These are phyloP conservation scores for Xenopus borealis DNA, from an alignment of 2,113 vertebrate species.

Conservation along the genomic window DNA sequence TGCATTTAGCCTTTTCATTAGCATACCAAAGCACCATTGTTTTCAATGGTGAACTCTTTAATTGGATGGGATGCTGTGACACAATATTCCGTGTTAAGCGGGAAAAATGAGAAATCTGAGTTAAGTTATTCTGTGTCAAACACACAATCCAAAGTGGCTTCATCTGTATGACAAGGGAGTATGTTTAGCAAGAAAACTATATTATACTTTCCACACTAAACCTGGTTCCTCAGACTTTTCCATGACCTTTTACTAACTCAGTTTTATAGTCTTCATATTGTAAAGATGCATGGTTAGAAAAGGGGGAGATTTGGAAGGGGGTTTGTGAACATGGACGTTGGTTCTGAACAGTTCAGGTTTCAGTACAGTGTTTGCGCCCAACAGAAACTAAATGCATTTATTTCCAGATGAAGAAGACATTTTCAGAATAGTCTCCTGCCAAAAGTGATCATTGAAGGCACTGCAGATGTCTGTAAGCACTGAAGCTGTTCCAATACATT, in stretches of 20 bases:
- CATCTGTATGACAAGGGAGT: conserved; percentile 35
- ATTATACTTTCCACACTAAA: conserved; percentile 18
- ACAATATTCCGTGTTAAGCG: too few relatives aligned
- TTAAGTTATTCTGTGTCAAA: too few relatives aligned
- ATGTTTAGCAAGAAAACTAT: conserved; percentile 22
- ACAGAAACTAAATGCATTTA: too few relatives aligned
- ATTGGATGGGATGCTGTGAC: too few relatives aligned
- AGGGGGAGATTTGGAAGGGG: not conserved
- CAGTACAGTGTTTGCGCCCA: not conserved
- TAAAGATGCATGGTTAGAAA: not conserved
- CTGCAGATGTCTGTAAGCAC: not conserved
- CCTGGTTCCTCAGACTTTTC: conserved; percentile 17
- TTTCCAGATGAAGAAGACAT: not conserved
- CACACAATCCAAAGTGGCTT: too few relatives aligned
- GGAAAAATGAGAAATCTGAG: too few relatives aligned
- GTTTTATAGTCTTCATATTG: conserved; percentile 1
- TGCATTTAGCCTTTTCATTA: too few relatives aligned
- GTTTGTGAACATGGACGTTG: not conserved
- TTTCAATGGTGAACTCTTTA: too few relatives aligned
- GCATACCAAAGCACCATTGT: too few relatives aligned
- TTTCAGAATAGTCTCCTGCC: conserved; percentile 14
- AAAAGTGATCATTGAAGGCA: too few relatives aligned
- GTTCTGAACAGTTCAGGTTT: too few relatives aligned
- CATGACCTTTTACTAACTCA: conserved; percentile 12
- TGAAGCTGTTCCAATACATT: not conserved